Percentiles rank a stretch among this genome's conserved stretches.
Conservation (phyloP, 2,888 invertebrate genomes). For the Zygothrica quintamaculata region DNA sequence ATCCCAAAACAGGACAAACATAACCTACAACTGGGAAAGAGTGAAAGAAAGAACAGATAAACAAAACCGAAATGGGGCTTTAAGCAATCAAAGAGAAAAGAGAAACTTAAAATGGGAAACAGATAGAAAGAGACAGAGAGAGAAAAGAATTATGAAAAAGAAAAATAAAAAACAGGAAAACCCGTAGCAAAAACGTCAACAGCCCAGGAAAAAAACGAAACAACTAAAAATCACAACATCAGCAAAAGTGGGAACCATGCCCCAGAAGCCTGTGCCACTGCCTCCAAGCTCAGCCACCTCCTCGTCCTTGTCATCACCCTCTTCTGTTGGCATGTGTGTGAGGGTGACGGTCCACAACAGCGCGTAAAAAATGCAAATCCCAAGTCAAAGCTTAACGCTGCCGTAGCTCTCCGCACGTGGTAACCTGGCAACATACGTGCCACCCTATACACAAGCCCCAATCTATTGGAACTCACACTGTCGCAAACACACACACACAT, state of each 20-base stretch:
- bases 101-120: not conserved
- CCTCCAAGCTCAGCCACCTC: not conserved
- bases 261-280: not conserved
- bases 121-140: not conserved
- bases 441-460: conserved; percentile 4
- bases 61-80: not conserved
- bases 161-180: conserved; percentile 47
- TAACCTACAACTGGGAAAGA: conserved; percentile 20
- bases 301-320: no score
- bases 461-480: not conserved
- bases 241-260: conserved; percentile 70
- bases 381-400: conserved; percentile 82
- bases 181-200: conserved; percentile 78
- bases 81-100: conserved; percentile 1
- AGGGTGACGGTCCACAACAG: conserved; percentile 50
- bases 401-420: conserved; percentile 65
- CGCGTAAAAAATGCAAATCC: conserved; percentile 82
- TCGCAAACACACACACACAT: not conserved
- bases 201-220: conserved; percentile 33
- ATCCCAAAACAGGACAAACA: conserved; percentile 82
- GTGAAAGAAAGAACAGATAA: conserved; percentile 5
- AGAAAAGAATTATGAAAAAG: conserved; percentile 50
- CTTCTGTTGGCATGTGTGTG: not conserved
- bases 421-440: conserved; percentile 69
- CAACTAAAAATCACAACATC: conserved; percentile 72